These are phyloP conservation scores for Xiphophorus maculatus DNA, from an alignment of 2,113 vertebrate genomes.

Conservation along the genomic window DNA sequence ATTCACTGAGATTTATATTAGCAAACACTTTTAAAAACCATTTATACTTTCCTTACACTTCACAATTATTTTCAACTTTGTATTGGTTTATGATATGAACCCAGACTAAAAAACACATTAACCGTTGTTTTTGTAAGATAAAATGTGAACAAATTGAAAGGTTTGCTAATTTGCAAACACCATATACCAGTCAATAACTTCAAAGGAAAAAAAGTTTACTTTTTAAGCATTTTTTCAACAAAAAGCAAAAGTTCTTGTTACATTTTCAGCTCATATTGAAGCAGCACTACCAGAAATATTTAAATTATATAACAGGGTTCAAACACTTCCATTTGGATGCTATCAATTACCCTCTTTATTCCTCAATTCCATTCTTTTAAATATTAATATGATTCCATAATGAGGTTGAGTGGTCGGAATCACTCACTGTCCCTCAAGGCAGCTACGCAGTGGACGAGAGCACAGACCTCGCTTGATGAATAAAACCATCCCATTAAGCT, in stretches of 20 bases:
- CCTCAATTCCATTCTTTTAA: slow-evolving; percentile 79
- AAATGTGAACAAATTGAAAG: not conserved
- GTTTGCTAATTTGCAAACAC: not conserved
- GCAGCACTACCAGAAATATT: slow-evolving; percentile 62
- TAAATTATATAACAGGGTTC: slow-evolving; percentile 71
- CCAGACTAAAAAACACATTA: not conserved
- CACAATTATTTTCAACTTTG: not conserved
- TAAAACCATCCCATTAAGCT: slow-evolving; percentile 79
- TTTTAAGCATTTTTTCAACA: not conserved
- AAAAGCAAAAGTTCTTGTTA: slow-evolving; percentile 11
- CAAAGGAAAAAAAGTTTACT: not conserved
- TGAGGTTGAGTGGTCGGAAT: slow-evolving; percentile 83
- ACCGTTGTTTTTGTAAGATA: not conserved
- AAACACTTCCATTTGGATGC: slow-evolving; percentile 76
- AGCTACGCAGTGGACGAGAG: slow-evolving; percentile 72
- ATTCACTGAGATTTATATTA: not conserved
- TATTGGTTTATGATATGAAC: not conserved
- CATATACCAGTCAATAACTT: not conserved
- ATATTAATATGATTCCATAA: slow-evolving; percentile 84
- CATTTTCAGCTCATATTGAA: slow-evolving; percentile 57
- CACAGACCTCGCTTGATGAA: slow-evolving; percentile 77
- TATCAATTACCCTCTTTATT: slow-evolving; percentile 82
- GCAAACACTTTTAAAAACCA: not conserved
- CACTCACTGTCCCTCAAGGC: slow-evolving; percentile 81
- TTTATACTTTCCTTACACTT: not conserved